These are phyloP conservation scores for Axea sp. DNA, from an alignment of 2,888 invertebrate species.

Conservation along the genomic window DNA sequence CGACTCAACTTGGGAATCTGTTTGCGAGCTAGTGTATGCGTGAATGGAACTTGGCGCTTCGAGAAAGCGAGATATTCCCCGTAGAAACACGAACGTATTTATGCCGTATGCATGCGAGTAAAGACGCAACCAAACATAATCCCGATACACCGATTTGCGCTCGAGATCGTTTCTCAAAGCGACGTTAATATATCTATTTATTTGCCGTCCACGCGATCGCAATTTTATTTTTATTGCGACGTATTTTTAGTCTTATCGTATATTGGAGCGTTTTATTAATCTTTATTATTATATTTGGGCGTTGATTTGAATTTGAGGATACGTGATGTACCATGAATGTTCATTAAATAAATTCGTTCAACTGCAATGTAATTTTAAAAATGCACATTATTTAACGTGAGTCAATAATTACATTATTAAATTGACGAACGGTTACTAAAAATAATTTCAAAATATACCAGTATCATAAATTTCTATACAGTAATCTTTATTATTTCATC, in stretches of 20 bases:
- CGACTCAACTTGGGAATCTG: slow-evolving; percentile 79
- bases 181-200: slow-evolving; percentile 60
- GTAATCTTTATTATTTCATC: too few relatives aligned
- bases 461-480: too few relatives aligned
- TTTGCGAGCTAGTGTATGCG: slow-evolving; percentile 79
- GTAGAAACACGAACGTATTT: slow-evolving; percentile 58
- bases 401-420: too few relatives aligned
- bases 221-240: slow-evolving; percentile 45
- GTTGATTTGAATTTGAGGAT: slow-evolving; percentile 27
- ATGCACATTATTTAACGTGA: too few relatives aligned
- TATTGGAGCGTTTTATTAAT: slow-evolving; percentile 34
- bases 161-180: slow-evolving; percentile 54
- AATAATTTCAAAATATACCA: too few relatives aligned
- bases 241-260: slow-evolving; percentile 3
- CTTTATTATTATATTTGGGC: slow-evolving; percentile 41
- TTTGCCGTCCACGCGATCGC: slow-evolving; percentile 46
- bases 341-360: too few relatives aligned
- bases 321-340: too few relatives aligned
- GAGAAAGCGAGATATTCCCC: slow-evolving; percentile 60
- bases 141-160: slow-evolving; percentile 60
- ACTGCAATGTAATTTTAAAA: too few relatives aligned
- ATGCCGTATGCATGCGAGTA: slow-evolving; percentile 53
- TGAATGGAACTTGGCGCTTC: slow-evolving; percentile 77
- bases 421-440: too few relatives aligned
- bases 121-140: slow-evolving; percentile 62